These are phyloP conservation scores for Eupithecia inturbata DNA, from an alignment of 2,888 invertebrate genomes.

Conservation along the genomic window DNA sequence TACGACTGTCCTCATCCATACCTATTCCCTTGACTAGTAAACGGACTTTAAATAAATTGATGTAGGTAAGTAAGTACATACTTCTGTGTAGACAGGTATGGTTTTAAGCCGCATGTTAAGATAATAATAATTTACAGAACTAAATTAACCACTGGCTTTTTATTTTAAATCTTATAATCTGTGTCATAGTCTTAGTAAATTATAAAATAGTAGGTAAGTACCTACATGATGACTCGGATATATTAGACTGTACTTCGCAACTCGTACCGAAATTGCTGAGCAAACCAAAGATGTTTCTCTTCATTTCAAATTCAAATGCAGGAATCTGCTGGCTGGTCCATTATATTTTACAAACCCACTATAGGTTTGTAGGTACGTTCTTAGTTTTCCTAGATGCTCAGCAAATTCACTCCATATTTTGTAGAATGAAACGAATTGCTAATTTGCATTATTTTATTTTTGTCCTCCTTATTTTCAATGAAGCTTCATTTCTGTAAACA, in stretches of 20 bases:
- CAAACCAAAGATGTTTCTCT: neutral
- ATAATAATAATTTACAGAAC: no score
- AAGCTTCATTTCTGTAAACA: neutral
- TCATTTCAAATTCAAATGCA: neutral
- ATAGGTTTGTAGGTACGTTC: neutral
- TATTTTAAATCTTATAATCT: no score
- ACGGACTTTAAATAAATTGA: no score
- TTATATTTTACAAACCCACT: neutral
- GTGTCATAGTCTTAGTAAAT: no score
- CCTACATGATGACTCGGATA: neutral
- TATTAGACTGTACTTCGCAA: neutral
- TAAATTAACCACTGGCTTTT: no score
- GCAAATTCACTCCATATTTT: neutral
- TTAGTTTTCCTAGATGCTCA: neutral
- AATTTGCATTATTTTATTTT: conserved; percentile 4
- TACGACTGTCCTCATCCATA: no score
- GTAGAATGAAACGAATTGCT: conserved; percentile 1
- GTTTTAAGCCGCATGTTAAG: no score
- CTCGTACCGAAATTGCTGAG: neutral
- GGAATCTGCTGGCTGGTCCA: neutral
- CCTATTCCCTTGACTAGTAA: no score
- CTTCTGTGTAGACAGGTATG: no score
- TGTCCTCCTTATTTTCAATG: neutral
- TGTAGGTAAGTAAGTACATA: no score
- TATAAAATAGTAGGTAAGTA: no score